Base-by-base conservation (phyloP, 2,797 vertebrate genomes). In the Onychomys arenicola region DNA sequence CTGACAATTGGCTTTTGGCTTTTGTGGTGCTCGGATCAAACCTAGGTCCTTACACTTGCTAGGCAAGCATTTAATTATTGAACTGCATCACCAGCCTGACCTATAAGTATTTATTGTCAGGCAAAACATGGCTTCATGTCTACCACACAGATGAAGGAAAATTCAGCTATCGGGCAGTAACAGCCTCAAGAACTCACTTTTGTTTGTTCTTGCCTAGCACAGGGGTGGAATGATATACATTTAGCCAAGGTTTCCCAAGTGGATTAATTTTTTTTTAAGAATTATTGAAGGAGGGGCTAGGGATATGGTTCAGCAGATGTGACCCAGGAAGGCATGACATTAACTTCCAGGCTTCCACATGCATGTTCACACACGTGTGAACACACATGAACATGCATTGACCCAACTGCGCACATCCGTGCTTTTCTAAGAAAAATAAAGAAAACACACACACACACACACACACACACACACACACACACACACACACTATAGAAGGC, bases 111-210 rank as follows among this genome's bases (percentile, higher is more conserved):
- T n/a, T 49, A 84, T 34, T 34, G 29, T 32, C 40, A 23, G 85
- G n/a, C 78, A 43, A 88, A 81, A 89, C 65, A 4, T 91, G 46
- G 46, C 34, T 89, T 89, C 40, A 69, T 55, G 23, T 21, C 55
- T 32, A 81, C 40, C n/a, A 93, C 43, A 76, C 91, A 95, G 69
- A 93, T 89, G 37, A 94, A 92, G 83, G 32, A 71, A 90, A 94
- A 96, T 2, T 77, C 27, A 91, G 49, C n/a, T 82, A 1, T 14
- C 88, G 40, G 46, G 80, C 25, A 71, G 21, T n/a, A 89, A 82
- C 27, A 94, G 29, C 69, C 85, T 90, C 27, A 77, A 93, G 73
- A 90, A 90, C 65, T 90, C n/a, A 90, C 13, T 91, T 93, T 95
- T 95, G 77, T 82, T 71, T 10, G 37, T 90, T 85, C 52, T 14